phyloP scores from a whole-genome alignment of 2,888 invertebrate species.

The Acanthococcus lagerstroemiae region DNA sequence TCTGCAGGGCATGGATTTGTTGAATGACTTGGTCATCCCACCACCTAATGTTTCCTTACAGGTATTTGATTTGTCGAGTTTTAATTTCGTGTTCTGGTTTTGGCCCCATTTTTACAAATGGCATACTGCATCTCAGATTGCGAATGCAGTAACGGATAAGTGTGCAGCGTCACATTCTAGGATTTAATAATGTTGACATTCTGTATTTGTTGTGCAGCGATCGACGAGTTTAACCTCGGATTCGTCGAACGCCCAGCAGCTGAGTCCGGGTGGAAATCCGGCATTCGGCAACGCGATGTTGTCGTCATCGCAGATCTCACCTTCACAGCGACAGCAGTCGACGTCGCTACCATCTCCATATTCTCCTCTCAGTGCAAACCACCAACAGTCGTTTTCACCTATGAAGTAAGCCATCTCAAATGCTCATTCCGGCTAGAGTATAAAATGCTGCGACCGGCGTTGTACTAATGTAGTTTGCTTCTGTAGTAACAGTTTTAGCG shows the following conservation, averaged over 20 bases:
- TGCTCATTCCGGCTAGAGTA: not conserved
- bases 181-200: not conserved
- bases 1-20: conserved; percentile 65
- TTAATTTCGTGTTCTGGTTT: not conserved
- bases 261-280: conserved; percentile 49
- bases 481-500: not conserved
- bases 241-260: conserved; percentile 46
- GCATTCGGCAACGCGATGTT: conserved; percentile 34
- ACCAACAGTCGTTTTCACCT: conserved; percentile 28
- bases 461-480: not conserved
- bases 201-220: not conserved
- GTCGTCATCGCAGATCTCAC: conserved; percentile 42
- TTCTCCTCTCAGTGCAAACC: conserved; percentile 23
- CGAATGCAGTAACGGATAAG: too few species aligned
- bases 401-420: conserved; percentile 21
- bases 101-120: not conserved
- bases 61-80: too few species aligned
- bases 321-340: conserved; percentile 42
- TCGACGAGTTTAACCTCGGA: conserved; percentile 43
- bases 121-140: too few species aligned
- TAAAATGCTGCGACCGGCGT: too few species aligned
- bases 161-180: too few species aligned
- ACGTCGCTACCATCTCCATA: conserved; percentile 38
- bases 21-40: conserved; percentile 74
- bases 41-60: conserved; percentile 84